Conservation (phyloP, 2,888 invertebrate genomes). For the Drosophila villosipedis region DNA sequence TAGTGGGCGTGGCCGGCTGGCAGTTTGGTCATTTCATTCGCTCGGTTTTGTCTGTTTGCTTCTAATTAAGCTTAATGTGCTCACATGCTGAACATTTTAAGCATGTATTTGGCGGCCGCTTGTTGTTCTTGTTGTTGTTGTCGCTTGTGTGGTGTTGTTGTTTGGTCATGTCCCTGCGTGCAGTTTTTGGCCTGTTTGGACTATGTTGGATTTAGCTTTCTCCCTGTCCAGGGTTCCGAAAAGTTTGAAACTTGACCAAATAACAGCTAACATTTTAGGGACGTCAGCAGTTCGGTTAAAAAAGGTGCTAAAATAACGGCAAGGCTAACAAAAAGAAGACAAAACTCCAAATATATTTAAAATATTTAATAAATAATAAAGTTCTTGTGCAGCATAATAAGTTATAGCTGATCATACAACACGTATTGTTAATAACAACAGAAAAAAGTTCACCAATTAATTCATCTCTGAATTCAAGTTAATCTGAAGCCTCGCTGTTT, state of each 20-base stretch:
- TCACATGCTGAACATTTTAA: slow-evolving; percentile 56
- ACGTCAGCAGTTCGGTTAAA: slow-evolving; percentile 15
- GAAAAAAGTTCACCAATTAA: not conserved
- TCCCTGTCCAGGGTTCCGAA: not conserved
- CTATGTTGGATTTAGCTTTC: slow-evolving; percentile 31
- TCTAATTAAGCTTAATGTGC: slow-evolving; percentile 69
- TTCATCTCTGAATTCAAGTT: not conserved
- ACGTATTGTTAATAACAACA: not conserved
- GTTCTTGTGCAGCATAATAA: not conserved
- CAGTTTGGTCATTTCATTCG: slow-evolving; percentile 55
- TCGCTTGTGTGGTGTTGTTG: slow-evolving; percentile 20
- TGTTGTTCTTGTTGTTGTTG: slow-evolving; percentile 21
- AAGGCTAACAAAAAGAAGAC: not conserved
- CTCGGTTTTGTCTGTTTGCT: slow-evolving; percentile 61
- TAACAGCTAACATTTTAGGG: not conserved
- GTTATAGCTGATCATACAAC: not conserved
- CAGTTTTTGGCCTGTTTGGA: slow-evolving; percentile 52
- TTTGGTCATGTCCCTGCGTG: slow-evolving; percentile 50
- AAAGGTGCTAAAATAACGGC: not conserved
- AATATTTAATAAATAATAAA: not conserved
- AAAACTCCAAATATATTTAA: not conserved
- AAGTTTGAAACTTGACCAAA: slow-evolving; percentile 27
- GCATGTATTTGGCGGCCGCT: slow-evolving; percentile 34
- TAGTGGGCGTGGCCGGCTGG: slow-evolving; percentile 34
- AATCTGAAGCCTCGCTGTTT: not conserved